Conservation (phyloP, 1,140 invertebrate species). For the Nylanderia fulva region DNA sequence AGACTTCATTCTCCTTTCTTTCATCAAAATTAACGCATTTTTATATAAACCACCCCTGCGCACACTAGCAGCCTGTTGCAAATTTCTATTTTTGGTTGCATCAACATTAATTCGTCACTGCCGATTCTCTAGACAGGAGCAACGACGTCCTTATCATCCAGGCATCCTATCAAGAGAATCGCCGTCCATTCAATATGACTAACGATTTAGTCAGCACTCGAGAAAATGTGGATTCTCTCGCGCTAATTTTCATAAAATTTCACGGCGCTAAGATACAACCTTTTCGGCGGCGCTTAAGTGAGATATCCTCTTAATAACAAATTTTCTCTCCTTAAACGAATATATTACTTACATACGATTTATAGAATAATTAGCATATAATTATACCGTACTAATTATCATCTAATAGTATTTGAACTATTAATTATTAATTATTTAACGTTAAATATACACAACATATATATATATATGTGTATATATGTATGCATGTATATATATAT, state of each 20-base stretch:
- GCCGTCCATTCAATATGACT: constrained; percentile 12
- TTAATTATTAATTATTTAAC: constrained; percentile 84
- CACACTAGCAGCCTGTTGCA: constrained; percentile 76
- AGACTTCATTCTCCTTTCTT: constrained; percentile 60
- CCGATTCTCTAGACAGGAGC: neutral
- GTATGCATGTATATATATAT: neutral
- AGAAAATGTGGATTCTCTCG: constrained; percentile 31
- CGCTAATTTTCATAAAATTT: constrained; percentile 71
- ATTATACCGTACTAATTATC: constrained; percentile 65
- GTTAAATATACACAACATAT: constrained; percentile 84
- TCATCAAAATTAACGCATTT: constrained; percentile 79
- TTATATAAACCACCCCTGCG: constrained; percentile 77
- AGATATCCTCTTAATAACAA: constrained; percentile 69
- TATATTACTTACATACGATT: constrained; percentile 71
- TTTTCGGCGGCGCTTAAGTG: constrained; percentile 57
- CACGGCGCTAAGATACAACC: constrained; percentile 64
- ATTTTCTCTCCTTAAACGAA: constrained; percentile 73
- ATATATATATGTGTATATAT: constrained; percentile 25
- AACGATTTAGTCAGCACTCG: constrained; percentile 38
- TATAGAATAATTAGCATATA: constrained; percentile 75
- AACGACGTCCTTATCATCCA: too few relatives aligned
- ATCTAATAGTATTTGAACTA: constrained; percentile 81
- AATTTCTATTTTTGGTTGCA: constrained; percentile 80
- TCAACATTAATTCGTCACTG: constrained; percentile 67
- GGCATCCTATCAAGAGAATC: constrained; percentile 27